Conservation (phyloP, 2,113 vertebrate genomes). For the Pygathrix nemaeus region DNA sequence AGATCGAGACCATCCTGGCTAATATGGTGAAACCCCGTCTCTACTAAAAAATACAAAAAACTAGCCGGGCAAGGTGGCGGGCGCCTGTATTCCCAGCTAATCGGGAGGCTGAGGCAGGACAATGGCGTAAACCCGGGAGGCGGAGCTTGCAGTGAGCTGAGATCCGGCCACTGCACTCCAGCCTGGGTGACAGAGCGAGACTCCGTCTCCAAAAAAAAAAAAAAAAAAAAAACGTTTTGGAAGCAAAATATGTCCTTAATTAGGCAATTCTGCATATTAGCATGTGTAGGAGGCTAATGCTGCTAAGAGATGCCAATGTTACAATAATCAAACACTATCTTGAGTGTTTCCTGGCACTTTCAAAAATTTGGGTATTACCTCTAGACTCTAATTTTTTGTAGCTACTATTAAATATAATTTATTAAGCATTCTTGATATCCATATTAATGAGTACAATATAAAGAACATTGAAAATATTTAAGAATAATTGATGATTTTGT, state of each 20-base stretch:
- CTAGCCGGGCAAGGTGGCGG: too few species aligned
- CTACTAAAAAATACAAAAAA: too few species aligned
- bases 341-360: neutral
- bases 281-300: neutral
- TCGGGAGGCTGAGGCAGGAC: too few species aligned
- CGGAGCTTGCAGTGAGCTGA: too few species aligned
- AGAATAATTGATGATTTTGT: neutral
- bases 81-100: too few species aligned
- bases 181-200: too few species aligned
- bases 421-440: neutral
- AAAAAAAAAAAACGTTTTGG: neutral
- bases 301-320: neutral
- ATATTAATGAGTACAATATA: neutral
- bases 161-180: too few species aligned
- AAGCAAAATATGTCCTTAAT: neutral
- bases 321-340: neutral
- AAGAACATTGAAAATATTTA: neutral
- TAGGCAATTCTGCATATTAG: neutral
- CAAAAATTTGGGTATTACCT: neutral
- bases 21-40: too few species aligned
- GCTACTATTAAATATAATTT: neutral
- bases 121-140: too few species aligned
- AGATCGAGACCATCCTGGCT: too few species aligned
- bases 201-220: too few species aligned
- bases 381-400: neutral